A percentile compares a stretch with the other conserved stretches of the same genome.
These are phyloP conservation scores for Lymantria dispar DNA, from an alignment of 2,888 invertebrate species.

Conservation along the genomic window DNA sequence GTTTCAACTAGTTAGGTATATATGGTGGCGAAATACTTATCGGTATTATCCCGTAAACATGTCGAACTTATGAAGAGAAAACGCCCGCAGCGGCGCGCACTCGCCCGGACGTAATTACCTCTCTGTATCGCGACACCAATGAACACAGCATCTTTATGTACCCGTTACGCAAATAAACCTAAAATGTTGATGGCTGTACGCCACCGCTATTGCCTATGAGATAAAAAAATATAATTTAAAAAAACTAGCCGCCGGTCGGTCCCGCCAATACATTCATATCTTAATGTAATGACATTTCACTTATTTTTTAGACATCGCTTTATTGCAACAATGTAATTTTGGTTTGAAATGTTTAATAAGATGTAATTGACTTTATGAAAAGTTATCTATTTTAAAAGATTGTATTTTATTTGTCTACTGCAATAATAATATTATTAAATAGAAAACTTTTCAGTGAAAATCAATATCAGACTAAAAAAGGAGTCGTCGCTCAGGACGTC, in stretches of 20 bases:
- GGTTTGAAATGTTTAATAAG: no score
- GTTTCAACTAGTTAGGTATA: slow-evolving; percentile 44
- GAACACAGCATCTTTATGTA: slow-evolving; percentile 65
- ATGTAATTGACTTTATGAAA: no score
- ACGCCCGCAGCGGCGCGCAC: slow-evolving; percentile 18
- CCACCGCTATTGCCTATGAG: slow-evolving; percentile 44
- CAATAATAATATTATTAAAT: no score
- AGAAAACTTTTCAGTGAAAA: no score
- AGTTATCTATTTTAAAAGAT: no score
- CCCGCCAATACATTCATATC: slow-evolving; percentile 4
- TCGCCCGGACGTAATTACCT: slow-evolving; percentile 53
- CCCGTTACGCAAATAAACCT: slow-evolving; percentile 61
- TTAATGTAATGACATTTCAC: slow-evolving; percentile 23
- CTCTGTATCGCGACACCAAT: slow-evolving; percentile 57
- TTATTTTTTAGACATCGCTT: slow-evolving; percentile 18
- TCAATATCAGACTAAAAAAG: no score
- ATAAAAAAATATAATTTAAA: slow-evolving; percentile 37
- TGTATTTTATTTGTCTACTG: no score
- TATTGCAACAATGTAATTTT: neutral
- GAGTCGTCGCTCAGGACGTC: no score
- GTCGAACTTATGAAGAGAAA: slow-evolving; percentile 49
- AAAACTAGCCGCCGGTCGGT: slow-evolving; percentile 18
- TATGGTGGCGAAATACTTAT: neutral
- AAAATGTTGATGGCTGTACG: slow-evolving; percentile 53
- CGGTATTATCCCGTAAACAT: slow-evolving; percentile 34